Percentiles rank a stretch among this genome's conserved stretches.
Conservation (phyloP, 2,888 invertebrate species). For the Microplitis manilae region DNA sequence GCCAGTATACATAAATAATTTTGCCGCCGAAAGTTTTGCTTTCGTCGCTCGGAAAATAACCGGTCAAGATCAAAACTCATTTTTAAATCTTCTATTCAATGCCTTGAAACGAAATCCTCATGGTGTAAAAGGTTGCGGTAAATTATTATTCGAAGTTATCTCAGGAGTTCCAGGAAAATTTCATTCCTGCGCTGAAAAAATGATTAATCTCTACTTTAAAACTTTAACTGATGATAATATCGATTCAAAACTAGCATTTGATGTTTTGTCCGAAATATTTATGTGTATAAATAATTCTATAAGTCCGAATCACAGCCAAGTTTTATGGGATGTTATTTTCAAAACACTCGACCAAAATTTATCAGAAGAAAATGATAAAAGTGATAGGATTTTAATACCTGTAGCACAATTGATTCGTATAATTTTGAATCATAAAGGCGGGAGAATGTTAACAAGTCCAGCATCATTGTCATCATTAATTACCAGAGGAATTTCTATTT, state of each 20-base stretch:
- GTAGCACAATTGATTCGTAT: constrained; percentile 72
- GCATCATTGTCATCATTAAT: constrained; percentile 75
- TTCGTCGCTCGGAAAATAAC: constrained; percentile 90
- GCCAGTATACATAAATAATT: constrained; percentile 89
- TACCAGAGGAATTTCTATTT: constrained; percentile 53
- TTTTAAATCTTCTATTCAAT: constrained; percentile 80
- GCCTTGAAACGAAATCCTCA: constrained; percentile 79
- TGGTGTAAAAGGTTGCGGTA: constrained; percentile 85
- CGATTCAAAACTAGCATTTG: constrained; percentile 74
- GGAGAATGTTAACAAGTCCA: constrained; percentile 77
- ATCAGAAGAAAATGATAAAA: constrained; percentile 64
- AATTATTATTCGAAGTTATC: constrained; percentile 90
- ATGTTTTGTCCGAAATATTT: constrained; percentile 79
- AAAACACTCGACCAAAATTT: constrained; percentile 66
- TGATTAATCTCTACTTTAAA: constrained; percentile 80
- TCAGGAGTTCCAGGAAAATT: constrained; percentile 88
- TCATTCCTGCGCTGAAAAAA: constrained; percentile 85
- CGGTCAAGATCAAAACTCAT: constrained; percentile 80
- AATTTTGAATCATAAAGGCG: constrained; percentile 77
- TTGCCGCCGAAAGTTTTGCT: constrained; percentile 97
- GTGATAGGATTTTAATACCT: constrained; percentile 71
- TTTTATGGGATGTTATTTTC: constrained; percentile 78
- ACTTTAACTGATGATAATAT: constrained; percentile 73
- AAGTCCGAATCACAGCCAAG: constrained; percentile 76
- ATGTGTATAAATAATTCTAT: constrained; percentile 78